Base-by-base conservation (phyloP, 2,888 invertebrate species). In the Ethmia dodecea region DNA sequence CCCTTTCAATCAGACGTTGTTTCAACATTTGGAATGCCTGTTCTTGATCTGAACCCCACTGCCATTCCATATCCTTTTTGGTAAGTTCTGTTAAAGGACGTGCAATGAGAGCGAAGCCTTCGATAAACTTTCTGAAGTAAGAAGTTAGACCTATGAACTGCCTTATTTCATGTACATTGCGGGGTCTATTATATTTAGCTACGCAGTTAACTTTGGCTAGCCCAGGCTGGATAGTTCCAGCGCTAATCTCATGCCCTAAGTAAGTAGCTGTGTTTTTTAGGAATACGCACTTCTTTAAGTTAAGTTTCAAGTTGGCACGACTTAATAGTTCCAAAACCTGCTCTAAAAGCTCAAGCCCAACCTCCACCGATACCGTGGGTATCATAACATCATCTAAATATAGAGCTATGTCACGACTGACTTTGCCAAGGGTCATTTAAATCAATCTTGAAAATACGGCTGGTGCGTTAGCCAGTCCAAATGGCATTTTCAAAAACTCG, bases 1-100 rank as follows among this genome's bases (percentile, higher is more conserved):
- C 49, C 27, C 44, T 33, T 3, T 22, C 33, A 0, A 31, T 31
- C 2, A 64, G 34, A 3, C 20, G 28, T 8, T 18, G 10, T 28
- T 55, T 58, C 25, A 62, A 30, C 12, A 18, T 18, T 0, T 36
- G 10, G 22, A 60, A 47, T 3, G 47, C 47, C 6, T 37, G 9
- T 2, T 40, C 13, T 24, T 59, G 52, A n/a, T 43, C 38, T 2
- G 18, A 13, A 3, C 28, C 30, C 51, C 52, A 51, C 5, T 5
- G 3, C 31, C 48, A 40, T 28, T 33, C 9, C 34, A n/a, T 10
- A 6, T 24, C 24, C n/a, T 24, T 24, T 22, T 25, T 34, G 2
- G 27, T 27, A 10, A 34, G 13, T 13, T n/a, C 9, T 6, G 33
- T 38, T 15, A 38, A 15, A 3, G 38, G 31, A 6, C 22, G 8